Evolutionary conservation across 2,113 vertebrate species (phyloP).

Genomic region (Puntigrus tetrazona): DNA sequence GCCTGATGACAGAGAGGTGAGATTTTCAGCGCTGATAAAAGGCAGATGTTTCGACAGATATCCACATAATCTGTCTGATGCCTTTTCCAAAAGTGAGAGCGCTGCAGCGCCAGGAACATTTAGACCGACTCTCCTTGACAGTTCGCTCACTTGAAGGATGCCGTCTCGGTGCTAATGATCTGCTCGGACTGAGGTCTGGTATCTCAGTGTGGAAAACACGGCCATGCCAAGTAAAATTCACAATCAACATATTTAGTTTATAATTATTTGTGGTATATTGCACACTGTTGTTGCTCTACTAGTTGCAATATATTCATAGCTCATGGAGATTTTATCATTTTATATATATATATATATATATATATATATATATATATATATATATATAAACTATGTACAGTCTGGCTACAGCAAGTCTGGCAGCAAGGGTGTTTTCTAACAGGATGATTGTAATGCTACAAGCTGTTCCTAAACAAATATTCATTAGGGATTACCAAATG

Average conservation of each 20-base stretch:
- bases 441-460: not conserved
- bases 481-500: not conserved
- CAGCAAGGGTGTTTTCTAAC: not conserved
- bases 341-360: too few relatives aligned
- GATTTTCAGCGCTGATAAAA: slow-evolving; percentile 77
- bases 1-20: slow-evolving; percentile 68
- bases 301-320: not conserved
- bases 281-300: not conserved
- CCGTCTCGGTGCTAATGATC: slow-evolving; percentile 21
- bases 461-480: not conserved
- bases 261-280: not conserved
- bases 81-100: slow-evolving; percentile 61
- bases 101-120: slow-evolving; percentile 29
- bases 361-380: too few relatives aligned
- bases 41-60: slow-evolving; percentile 76
- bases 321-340: not conserved
- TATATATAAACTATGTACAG: too few relatives aligned
- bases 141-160: slow-evolving; percentile 31
- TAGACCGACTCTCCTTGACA: slow-evolving; percentile 32
- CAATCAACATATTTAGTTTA: not conserved
- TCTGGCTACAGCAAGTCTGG: too few relatives aligned
- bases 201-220: slow-evolving; percentile 1
- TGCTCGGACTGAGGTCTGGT: not conserved
- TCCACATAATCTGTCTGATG: slow-evolving; percentile 59
- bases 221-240: not conserved